Evolutionary conservation across 2,797 vertebrate genomes (phyloP), one percentile per base, ranked within the genome.

Genomic region (Manis pentadactyla): DNA sequence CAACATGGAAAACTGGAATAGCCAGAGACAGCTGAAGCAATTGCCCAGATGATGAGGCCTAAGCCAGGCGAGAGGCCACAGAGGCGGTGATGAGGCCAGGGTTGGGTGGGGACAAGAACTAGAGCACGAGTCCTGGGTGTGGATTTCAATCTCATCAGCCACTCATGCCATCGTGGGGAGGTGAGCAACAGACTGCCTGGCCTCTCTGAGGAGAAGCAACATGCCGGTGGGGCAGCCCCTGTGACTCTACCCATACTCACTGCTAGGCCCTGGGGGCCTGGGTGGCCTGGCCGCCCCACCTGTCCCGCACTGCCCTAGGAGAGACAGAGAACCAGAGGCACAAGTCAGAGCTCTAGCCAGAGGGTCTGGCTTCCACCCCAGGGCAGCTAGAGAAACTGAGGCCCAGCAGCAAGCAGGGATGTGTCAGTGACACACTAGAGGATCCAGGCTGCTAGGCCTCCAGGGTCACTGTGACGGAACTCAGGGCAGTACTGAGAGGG

Each of bases 261-360:
- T 7, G 99, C 99, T 92, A 99, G 86, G 96, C 99, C 99, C 97
- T 99, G 99, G 95, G 99, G 98, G 91, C 99, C 99, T 0, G 99
- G 98, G 15, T 96, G 98, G 77, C 99, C 99, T 0, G 99, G 99
- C 88, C 97, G 99, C 21, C 99, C 99, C 0, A 98, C 96, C 96
- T 99, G 99, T 61, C 99, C 99, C 0, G 98, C 96, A 1, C 95
- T 97, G 10, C 99, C 99, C 99, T 99, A 97, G 0, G 57, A 95
- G 74, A 96, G 57, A 97, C 61, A 83, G 83, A 94, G 49, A 82
- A 71, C 19, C 83, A 93, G 73, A 91, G 31, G 31, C 23, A 64
- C 19, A 19, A 29, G 10, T 97, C 37, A 97, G 68, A 95, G 18
- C 42, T n/a, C 81, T 39, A 61, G 31, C 27, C 49, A 31, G 63